These are phyloP conservation scores for Forbesichthys agassizii DNA, from an alignment of 2,113 vertebrate species.

Conservation along the genomic window DNA sequence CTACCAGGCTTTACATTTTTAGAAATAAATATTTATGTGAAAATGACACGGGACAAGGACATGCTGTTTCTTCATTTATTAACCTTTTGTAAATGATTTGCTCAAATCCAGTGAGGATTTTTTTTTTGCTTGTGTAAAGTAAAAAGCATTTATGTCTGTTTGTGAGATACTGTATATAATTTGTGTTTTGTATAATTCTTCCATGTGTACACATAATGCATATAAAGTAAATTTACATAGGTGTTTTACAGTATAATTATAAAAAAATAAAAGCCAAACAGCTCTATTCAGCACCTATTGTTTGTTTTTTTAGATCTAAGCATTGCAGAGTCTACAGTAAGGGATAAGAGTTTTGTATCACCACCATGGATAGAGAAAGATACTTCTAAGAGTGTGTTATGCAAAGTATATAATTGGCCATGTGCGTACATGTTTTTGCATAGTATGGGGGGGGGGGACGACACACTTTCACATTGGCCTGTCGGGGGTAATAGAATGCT, in stretches of 20 bases:
- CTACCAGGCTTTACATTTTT: background rate
- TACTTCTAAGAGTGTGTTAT: slow-evolving; percentile 23
- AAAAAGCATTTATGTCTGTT: slow-evolving; percentile 28
- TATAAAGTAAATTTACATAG: slow-evolving; percentile 1
- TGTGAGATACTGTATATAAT: too few relatives aligned
- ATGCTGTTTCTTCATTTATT: slow-evolving; percentile 1
- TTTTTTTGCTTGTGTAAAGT: slow-evolving; percentile 15
- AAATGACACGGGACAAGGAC: slow-evolving; percentile 45
- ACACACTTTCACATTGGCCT: slow-evolving; percentile 61
- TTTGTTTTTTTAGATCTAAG: slow-evolving; percentile 54
- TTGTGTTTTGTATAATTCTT: background rate
- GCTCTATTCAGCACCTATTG: slow-evolving; percentile 51
- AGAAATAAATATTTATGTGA: slow-evolving; percentile 8
- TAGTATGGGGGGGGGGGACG: slow-evolving; percentile 35
- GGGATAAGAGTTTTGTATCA: slow-evolving; percentile 60
- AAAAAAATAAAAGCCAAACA: slow-evolving; percentile 44
- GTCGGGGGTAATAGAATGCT: slow-evolving; percentile 68
- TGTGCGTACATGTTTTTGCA: slow-evolving; percentile 30
- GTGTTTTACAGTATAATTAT: slow-evolving; percentile 32
- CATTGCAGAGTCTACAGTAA: slow-evolving; percentile 51
- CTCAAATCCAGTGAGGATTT: background rate
- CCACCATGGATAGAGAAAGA: slow-evolving; percentile 45
- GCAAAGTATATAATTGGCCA: slow-evolving; percentile 9
- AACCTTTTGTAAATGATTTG: background rate
- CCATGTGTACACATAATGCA: background rate